Conservation (phyloP, 1,140 invertebrate species). For the Mercenaria mercenaria region DNA sequence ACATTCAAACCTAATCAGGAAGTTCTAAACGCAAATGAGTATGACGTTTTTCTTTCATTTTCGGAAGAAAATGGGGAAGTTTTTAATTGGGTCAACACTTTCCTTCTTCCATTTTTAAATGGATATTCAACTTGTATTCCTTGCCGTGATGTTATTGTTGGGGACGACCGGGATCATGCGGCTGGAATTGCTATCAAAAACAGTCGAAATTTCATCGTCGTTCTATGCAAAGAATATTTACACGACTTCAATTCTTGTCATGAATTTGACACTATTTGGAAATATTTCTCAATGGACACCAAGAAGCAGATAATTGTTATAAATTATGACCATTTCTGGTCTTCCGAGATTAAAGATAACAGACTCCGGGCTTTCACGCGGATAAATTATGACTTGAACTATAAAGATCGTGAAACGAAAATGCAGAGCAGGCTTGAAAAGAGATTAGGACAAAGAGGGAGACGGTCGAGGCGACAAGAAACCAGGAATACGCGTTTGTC, state of each 20-base stretch:
- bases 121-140: background rate
- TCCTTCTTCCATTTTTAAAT: background rate
- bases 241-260: background rate
- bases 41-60: conserved; percentile 16
- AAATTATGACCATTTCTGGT: background rate
- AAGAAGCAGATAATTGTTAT: conserved; percentile 14
- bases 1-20: no score
- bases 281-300: background rate
- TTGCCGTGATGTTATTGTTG: background rate
- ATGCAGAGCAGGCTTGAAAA: background rate
- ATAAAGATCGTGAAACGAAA: background rate
- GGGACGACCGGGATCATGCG: background rate
- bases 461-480: no score
- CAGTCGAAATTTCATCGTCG: background rate
- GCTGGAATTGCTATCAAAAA: background rate
- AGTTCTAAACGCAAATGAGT: background rate
- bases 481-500: no score
- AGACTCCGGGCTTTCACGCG: background rate
- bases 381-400: background rate
- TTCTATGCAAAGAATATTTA: background rate
- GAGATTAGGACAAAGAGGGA: background rate
- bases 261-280: conserved; percentile 26
- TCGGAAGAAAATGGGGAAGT: background rate
- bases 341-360: background rate
- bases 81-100: background rate